A percentile compares a stretch with the other conserved stretches of the same genome.
Conservation (phyloP, 2,113 vertebrate species). For the Physeter macrocephalus region DNA sequence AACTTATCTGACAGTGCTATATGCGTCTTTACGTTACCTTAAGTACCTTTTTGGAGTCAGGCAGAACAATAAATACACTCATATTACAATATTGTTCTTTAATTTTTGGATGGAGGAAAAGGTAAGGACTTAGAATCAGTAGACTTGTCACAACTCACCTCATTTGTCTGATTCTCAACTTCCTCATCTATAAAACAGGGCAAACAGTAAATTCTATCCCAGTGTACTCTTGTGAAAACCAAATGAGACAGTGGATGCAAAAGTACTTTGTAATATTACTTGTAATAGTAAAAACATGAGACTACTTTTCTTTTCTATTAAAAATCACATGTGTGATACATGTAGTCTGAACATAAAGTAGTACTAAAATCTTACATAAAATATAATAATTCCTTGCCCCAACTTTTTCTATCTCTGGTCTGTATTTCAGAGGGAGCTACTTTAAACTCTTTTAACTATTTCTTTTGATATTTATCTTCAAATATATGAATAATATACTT, state of each 20-base stretch:
- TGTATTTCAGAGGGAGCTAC: not conserved
- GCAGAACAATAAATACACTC: not conserved
- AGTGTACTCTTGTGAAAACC: not conserved
- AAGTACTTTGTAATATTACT: not conserved
- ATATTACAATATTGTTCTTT: not conserved
- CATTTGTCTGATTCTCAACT: slow-evolving; percentile 20
- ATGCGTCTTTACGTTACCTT: not conserved
- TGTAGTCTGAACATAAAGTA: not conserved
- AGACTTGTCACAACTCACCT: not conserved
- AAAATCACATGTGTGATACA: not conserved
- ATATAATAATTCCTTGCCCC: not conserved
- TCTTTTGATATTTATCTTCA: not conserved
- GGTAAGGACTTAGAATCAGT: not conserved
- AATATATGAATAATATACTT: not conserved
- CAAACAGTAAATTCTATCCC: not conserved
- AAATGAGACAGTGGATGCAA: not conserved
- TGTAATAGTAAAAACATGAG: not conserved
- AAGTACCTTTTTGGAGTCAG: not conserved
- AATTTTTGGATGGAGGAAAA: not conserved
- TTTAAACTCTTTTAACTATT: not conserved
- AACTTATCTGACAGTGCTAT: not conserved
- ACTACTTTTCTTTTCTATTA: not conserved
- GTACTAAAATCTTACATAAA: not conserved
- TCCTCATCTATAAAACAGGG: not conserved
- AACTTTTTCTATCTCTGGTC: not conserved